Base-by-base conservation (phyloP, 2,888 invertebrate species). In the Philaethria dido region DNA sequence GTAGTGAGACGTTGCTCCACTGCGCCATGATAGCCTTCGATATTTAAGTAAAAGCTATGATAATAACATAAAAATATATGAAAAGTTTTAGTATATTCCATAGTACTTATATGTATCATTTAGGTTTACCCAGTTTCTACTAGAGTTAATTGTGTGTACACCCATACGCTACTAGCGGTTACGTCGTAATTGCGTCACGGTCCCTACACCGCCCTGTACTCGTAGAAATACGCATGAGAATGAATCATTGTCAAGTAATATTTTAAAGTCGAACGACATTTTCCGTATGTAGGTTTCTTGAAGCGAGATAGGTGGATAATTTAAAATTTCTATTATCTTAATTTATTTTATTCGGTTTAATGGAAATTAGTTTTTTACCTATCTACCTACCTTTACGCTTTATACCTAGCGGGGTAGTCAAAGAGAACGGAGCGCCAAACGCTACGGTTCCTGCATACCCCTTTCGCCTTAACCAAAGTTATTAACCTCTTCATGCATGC, bases 111-210 rank as follows among this genome's bases (percentile, higher is more conserved):
- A 61, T 55, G 63, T 55, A 68, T 69, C 60, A 72, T 72, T 71
- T 68, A 65, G 48, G 65, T 50, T 62, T 62, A 63, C 57, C 66
- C 66, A 63, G 61, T 69, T 9, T 69, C 48, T 63, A 65, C 67
- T 68, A 66, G 66, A 73, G 74, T 73, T 77, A 74, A 75, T 75
- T 74, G 73, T 74, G 74, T 71, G 74, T 69, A 68, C 73, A 68
- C 69, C 73, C 71, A 74, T 70, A 70, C 67, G 68, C 68, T n/a
- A n/a, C n/a, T n/a, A n/a, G 74, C 67, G 75, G 76, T 74, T 70
- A 72, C 71, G 74, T 74, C 69, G 73, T 74, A 74, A 76, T 74
- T 75, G 73, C 71, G 73, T 72, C 71, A 74, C 69, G 70, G 71
- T 54, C 69, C 67, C 69, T 64, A 62, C 69, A 63, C 59, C 50